Evolutionary conservation across 2,888 invertebrate genomes (phyloP), one percentile per base, ranked within the genome.

Genomic region (Caenorhabditis afra): DNA sequence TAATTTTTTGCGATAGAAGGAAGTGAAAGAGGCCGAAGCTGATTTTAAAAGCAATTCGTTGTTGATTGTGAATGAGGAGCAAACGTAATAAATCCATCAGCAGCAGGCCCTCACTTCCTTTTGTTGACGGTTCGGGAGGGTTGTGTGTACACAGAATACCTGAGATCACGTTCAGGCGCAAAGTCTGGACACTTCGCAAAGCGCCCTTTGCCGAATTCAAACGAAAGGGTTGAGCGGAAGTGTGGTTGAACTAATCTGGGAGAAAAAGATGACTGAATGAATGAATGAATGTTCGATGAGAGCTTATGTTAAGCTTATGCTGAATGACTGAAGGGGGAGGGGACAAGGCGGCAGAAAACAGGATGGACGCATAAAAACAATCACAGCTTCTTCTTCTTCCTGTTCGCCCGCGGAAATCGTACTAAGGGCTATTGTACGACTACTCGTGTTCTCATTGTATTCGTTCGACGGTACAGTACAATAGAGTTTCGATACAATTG

Each of bases 341-440:
- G 47, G 50, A 20, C 39, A 37, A 39, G 49, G 41, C 44, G 53
- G n/a, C 8, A 49, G 73, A 49, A 58, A 73, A 64, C 71, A 71
- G 64, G 67, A 67, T 41, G 67, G 47, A 12, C 58, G 20, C 49
- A 62, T 64, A 55, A 73, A 64, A 73, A 73, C 64, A 64, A 73
- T 64, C 50, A 64, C 64, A 64, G 44, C 58, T 55, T 73, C 57
- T 73, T 73, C 59, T 41, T 58, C 66, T 45, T 45, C 44, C 45
- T 67, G 35, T 35, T 45, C 52, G 35, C 53, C 53, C 37, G 29
- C 64, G 50, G 50, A 52, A 73, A 73, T 73, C 49, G 73, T 73
- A 73, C 73, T 73, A 29, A 29, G 29, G 29, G 73, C 49, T 64
- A 64, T 64, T 73, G 73, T 73, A 73, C 64, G 64, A 71, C 62